phyloP scores from a whole-genome alignment of 2,888 invertebrate species.

The Parnassius orleans region DNA sequence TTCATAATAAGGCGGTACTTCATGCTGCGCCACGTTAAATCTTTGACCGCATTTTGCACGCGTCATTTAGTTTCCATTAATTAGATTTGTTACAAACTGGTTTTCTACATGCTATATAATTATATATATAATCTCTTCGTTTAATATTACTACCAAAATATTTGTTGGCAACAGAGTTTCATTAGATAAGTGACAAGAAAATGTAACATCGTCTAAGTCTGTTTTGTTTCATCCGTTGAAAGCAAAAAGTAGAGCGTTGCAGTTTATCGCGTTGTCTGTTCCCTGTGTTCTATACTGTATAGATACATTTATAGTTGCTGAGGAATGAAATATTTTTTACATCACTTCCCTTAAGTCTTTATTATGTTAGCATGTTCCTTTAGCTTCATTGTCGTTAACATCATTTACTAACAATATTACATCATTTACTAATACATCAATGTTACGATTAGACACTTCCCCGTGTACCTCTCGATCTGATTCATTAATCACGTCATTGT shows the following conservation, averaged over 20 bases:
- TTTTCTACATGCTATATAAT: neutral
- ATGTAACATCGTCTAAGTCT: neutral
- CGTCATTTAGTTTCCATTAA: neutral
- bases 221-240: neutral
- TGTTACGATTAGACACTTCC: conserved; percentile 63
- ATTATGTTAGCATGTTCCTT: conserved; percentile 6
- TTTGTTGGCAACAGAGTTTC: neutral
- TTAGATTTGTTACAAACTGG: conserved; percentile 2
- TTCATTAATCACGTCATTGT: conserved; percentile 69
- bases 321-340: conserved; percentile 28
- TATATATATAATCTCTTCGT: too few species aligned
- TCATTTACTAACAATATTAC: conserved; percentile 30
- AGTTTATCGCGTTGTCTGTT: conserved; percentile 1
- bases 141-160: too few species aligned
- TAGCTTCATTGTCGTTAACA: conserved; percentile 8
- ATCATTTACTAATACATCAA: conserved; percentile 59
- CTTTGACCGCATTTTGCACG: conserved; percentile 1
- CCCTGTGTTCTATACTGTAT: conserved; percentile 20
- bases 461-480: conserved; percentile 54
- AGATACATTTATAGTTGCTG: conserved; percentile 32
- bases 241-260: conserved; percentile 8
- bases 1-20: conserved; percentile 3
- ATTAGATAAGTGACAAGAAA: neutral
- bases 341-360: neutral
- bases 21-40: neutral